These are phyloP conservation scores for Acropternis orthonyx DNA, from an alignment of 2,797 vertebrate genomes.

Conservation along the genomic window DNA sequence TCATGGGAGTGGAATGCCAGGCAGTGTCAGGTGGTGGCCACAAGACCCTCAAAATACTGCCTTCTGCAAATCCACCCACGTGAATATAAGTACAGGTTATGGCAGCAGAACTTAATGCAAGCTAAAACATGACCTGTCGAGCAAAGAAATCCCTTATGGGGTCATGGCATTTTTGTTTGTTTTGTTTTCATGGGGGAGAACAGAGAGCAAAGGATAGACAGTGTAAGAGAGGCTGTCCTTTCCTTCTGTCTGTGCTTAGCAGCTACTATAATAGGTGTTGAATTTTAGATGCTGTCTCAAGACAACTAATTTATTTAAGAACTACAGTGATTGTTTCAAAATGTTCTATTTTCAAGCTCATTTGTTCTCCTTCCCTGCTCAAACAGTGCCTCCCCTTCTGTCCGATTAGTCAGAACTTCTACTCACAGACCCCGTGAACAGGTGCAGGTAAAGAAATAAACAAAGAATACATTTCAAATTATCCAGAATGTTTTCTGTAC, in stretches of 20 bases:
- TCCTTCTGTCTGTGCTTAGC: background rate
- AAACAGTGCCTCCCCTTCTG: background rate
- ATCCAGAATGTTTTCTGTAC: background rate
- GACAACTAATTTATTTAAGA: background rate
- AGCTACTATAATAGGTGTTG: background rate
- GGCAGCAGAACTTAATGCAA: background rate
- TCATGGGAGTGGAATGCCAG: background rate
- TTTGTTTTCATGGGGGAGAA: background rate
- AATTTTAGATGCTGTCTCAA: background rate
- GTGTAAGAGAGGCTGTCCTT: background rate
- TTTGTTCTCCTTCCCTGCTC: background rate
- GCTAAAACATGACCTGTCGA: background rate
- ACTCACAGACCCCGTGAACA: background rate
- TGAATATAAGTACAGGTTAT: background rate
- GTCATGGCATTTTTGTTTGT: background rate
- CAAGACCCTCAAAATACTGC: background rate
- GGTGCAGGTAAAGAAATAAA: conserved; percentile 6
- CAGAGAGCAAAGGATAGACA: background rate
- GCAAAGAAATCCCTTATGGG: background rate
- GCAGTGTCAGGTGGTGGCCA: background rate
- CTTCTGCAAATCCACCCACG: background rate
- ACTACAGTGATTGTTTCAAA: background rate
- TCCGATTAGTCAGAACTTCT: background rate
- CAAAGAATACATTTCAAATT: background rate
- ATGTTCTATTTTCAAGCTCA: background rate